Base-by-base conservation (phyloP, 2,113 vertebrate genomes). In the Ptychochromis oligacanthus region DNA sequence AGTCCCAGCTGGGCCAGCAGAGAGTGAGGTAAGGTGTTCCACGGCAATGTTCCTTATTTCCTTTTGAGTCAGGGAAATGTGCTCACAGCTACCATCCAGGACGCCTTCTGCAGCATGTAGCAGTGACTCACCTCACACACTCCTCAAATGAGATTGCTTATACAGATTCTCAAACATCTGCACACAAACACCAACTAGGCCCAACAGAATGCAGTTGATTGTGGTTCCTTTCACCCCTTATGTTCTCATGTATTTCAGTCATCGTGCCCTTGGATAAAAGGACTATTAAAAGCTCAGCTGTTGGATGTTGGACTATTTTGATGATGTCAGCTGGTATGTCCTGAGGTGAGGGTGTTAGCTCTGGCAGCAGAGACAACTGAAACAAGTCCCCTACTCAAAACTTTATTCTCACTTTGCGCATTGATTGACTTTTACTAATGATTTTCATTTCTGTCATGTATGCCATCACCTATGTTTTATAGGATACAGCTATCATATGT, bases 21-120 rank as follows among this genome's bases (percentile, higher is more conserved):
- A 54, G 72, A 81, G 77, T 95, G 94, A 95, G 92, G 91, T 95
- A 92, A 95, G 88, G 92, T 93, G 81, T 93, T 95, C 94, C 95
- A 94, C 89, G 49, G 80, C 38, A 75, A 83, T 78, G 75, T 90
- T 89, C 75, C 83, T 80, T 34, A 77, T 93, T 93, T 93, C 85
- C 83, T 7, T 82, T 89, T 88, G 87, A 94, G 83, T 93, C 90
- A 93, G 92, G 87, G 62, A 91, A 89, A 93, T 91, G 56, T 84
- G 81, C 59, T 75, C 49, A 36, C 60, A 56, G 76, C 76, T 38
- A 84, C 62, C 76, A 82, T 72, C 67, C 84, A 75, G 82, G 36
- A 76, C 7, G 14, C 52, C 75, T 75, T 70, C 77, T 87, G 78
- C 55, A 58, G 70, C 82, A 55, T 43, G 82, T 57, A 82, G 75